phyloP scores from a whole-genome alignment of 1,140 invertebrate genomes.

The Steinernema feltiae region DNA sequence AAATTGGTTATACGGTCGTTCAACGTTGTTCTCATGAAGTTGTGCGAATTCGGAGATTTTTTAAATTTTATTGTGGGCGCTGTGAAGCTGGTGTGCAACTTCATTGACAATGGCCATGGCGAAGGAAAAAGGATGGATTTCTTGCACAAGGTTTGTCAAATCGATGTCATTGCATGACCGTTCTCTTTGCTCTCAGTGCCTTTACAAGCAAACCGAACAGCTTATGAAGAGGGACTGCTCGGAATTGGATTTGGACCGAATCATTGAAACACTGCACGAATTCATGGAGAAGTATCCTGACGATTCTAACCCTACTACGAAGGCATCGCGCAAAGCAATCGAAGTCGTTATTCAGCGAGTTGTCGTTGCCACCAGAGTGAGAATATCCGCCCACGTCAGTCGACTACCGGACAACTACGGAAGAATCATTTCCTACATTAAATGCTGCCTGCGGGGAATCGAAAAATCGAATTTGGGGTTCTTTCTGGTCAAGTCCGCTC shows the following conservation, averaged over 20 bases:
- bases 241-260: not conserved
- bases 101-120: not conserved
- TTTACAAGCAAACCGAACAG: slow-evolving; percentile 13
- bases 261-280: not conserved
- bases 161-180: too few relatives aligned
- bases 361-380: not conserved
- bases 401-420: not conserved
- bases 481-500: not conserved
- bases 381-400: not conserved
- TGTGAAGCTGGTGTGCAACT: not conserved
- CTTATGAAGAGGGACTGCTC: not conserved
- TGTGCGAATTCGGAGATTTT: not conserved
- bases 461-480: not conserved
- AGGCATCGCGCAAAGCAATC: not conserved
- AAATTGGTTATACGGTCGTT: not conserved
- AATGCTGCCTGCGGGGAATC: not conserved
- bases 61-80: not conserved
- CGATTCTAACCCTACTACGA: not conserved
- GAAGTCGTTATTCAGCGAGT: not conserved
- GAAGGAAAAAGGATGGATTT: not conserved
- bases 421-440: not conserved
- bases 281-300: not conserved
- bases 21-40: not conserved
- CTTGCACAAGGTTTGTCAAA: slow-evolving; percentile 16
- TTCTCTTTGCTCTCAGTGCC: slow-evolving; percentile 19